These are phyloP conservation scores for Phalacrocorax pelagicus DNA, from an alignment of 2,113 vertebrate species.

Conservation along the genomic window DNA sequence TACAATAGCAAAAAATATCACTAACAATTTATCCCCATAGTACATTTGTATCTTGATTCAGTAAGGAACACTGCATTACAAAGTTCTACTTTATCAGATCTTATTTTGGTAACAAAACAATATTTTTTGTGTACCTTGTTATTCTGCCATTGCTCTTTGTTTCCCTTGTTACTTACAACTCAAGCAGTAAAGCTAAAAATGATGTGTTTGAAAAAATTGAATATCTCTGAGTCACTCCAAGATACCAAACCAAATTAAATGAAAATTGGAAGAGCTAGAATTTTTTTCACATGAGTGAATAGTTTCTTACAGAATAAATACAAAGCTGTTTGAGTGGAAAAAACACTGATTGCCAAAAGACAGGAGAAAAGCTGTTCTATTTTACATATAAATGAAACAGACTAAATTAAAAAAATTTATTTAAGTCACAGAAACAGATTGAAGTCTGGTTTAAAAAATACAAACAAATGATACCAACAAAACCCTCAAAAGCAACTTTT, in stretches of 20 bases:
- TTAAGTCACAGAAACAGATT: constrained; percentile 27
- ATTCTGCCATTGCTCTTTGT: background rate
- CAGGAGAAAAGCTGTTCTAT: constrained; percentile 31
- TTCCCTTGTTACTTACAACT: constrained; percentile 49
- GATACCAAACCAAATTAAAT: constrained; percentile 68
- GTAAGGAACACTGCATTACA: background rate
- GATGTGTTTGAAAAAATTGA: constrained; percentile 60
- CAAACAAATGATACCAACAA: background rate
- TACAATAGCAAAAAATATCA: background rate
- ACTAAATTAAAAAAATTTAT: background rate
- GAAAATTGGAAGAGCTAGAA: constrained; percentile 66
- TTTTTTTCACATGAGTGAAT: constrained; percentile 67
- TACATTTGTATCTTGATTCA: background rate
- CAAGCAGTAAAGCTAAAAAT: constrained; percentile 60
- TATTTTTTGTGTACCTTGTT: constrained; percentile 3
- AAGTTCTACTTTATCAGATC: background rate
- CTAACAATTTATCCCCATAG: background rate
- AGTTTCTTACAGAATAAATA: constrained; percentile 71
- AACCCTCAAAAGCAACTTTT: background rate
- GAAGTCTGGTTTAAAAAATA: background rate
- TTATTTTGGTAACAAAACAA: constrained; percentile 31
- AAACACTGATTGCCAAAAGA: constrained; percentile 61
- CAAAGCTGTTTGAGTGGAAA: constrained; percentile 59
- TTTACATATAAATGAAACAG: constrained; percentile 72
- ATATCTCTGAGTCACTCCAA: constrained; percentile 56